These are phyloP conservation scores for Notolepis coatsorum DNA, from an alignment of 2,797 vertebrate species.

Conservation along the genomic window DNA sequence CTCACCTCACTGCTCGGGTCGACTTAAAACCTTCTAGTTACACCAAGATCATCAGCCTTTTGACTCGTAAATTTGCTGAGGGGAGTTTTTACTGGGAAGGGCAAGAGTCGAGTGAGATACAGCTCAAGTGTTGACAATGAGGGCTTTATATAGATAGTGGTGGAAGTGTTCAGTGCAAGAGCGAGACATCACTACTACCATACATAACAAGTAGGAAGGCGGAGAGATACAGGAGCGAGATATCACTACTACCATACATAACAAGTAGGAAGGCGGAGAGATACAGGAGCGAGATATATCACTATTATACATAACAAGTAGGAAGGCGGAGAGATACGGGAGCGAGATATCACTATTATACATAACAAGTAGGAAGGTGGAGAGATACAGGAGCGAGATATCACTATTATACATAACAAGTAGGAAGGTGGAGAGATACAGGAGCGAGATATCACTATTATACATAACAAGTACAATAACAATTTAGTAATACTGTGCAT, in stretches of 20 bases:
- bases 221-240: too few relatives aligned
- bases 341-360: too few relatives aligned
- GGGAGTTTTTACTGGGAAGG: slow-evolving; percentile 1
- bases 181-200: slow-evolving; percentile 62
- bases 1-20: not conserved
- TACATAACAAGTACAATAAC: slow-evolving; percentile 24
- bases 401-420: too few relatives aligned
- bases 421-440: too few relatives aligned
- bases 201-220: too few relatives aligned
- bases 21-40: not conserved
- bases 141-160: slow-evolving; percentile 61
- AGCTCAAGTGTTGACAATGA: slow-evolving; percentile 65
- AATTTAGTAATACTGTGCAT: too few relatives aligned
- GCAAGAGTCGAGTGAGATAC: slow-evolving; percentile 19
- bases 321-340: too few relatives aligned
- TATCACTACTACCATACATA: too few relatives aligned
- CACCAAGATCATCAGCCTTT: not conserved
- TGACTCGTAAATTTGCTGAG: not conserved
- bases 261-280: too few relatives aligned
- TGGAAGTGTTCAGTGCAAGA: slow-evolving; percentile 44
- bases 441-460: too few relatives aligned
- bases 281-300: not conserved
- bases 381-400: too few relatives aligned
- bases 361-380: slow-evolving; percentile 19
- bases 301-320: too few relatives aligned